Evolutionary conservation across 2,888 invertebrate genomes (phyloP), one percentile per base, ranked within the genome.

Genomic region (Acrocyrtus sp.): DNA sequence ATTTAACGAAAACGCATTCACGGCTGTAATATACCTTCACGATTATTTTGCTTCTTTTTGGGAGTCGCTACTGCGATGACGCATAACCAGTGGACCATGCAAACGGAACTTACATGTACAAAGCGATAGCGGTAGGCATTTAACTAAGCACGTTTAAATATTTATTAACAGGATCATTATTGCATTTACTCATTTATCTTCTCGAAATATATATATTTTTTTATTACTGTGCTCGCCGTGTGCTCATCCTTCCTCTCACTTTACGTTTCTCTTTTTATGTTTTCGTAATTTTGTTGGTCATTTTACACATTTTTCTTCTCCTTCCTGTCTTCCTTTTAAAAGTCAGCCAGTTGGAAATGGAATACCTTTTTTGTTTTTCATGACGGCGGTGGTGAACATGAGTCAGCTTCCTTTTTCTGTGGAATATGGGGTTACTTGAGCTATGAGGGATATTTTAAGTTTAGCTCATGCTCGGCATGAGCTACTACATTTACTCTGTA

Each of bases 41-140:
- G 5, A 34, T 8, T 5, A 34, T 8, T 8, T 5, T 34, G 34
- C 34, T 45, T 12, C 47, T n/a, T n/a, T n/a, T n/a, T n/a, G n/a
- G n/a, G n/a, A n/a, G n/a, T n/a, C n/a, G n/a, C n/a, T n/a, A n/a
- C n/a, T n/a, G n/a, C n/a, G n/a, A n/a, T 47, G 60, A 60, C 47
- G 60, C 60, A 60, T 60, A 60, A 27, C 15, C 60, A 60, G 60
- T 60, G 47, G 60, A 60, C 60, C 60, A 47, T 34, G 47, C 26
- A 57, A 60, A 60, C 60, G 60, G 60, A 60, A 60, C 60, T 47
- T n/a, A n/a, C n/a, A n/a, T n/a, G n/a, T n/a, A 47, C 48, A 34
- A 34, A 34, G 34, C 5, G 34, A 34, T 34, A 34, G 34, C 34
- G 34, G 34, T 34, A 34, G 34, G 6, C 34, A 34, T 34, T 34